Conservation (phyloP, 2,113 vertebrate genomes). For the Motacilla alba region DNA sequence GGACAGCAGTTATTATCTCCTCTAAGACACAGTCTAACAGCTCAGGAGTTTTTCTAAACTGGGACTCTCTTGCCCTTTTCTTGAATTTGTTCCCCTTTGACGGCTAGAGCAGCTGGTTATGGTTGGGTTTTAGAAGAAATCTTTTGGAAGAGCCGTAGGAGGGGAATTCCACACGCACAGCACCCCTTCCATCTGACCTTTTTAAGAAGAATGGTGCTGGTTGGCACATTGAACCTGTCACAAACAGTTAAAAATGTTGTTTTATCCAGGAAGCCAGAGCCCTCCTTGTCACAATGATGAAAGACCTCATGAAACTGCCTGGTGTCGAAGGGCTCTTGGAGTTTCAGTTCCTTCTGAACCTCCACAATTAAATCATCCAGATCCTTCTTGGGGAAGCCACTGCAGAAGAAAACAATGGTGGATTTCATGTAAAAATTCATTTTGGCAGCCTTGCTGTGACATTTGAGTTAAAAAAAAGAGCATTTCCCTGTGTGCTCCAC, state of each 20-base stretch:
- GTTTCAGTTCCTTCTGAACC: conserved; percentile 64
- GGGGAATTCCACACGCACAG: not conserved
- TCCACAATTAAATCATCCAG: conserved; percentile 45
- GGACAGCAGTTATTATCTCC: not conserved
- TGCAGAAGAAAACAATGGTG: not conserved
- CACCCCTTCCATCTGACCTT: conserved; percentile 61
- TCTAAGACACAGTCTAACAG: not conserved
- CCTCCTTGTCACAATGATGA: conserved; percentile 53
- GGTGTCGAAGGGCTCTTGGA: conserved; percentile 6
- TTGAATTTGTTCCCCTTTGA: not conserved
- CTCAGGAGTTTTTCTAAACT: not conserved
- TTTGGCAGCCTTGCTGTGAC: not conserved
- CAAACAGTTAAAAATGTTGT: conserved; percentile 62
- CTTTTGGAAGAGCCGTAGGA: not conserved
- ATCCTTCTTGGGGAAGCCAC: conserved; percentile 13
- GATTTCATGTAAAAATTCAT: not conserved
- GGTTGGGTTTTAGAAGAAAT: not conserved
- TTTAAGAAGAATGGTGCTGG: conserved; percentile 41
- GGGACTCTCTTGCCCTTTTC: not conserved
- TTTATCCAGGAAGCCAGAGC: conserved; percentile 63
- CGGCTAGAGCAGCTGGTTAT: not conserved
- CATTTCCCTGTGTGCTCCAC: not conserved
- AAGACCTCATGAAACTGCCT: conserved; percentile 33
- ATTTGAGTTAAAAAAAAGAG: not conserved
- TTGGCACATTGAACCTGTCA: conserved; percentile 42